Base-by-base conservation (phyloP, 1,140 invertebrate species). In the Drosophila orosa region DNA sequence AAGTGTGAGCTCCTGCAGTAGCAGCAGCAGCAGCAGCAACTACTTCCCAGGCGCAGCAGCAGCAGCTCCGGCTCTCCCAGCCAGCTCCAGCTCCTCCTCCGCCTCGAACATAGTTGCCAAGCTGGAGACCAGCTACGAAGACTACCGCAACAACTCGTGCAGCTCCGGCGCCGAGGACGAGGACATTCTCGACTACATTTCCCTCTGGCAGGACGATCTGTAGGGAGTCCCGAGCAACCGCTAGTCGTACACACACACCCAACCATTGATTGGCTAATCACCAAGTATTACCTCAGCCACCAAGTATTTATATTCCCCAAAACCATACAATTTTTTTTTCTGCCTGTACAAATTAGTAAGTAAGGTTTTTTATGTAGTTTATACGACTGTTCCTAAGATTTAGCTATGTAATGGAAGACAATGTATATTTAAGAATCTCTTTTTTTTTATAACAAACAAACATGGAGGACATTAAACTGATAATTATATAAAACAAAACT, bases 161-260 rank as follows among this genome's bases (percentile, higher is more conserved):
- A 90, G 82, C 29, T 87, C 84, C 0, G 85, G 87, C 0, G 72
- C 96, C 9, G 97, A 98, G 90, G 97, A 98, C 85, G 97, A 98
- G 89, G 97, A 98, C 83, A 94, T 98, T 2, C 94, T 98, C n/a
- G 97, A 98, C 87, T 97, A 96, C 67, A 97, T 98, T 81, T 96
- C 95, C 17, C 96, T 95, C 94, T 98, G 96, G 96, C 96, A 97
- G 92, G 94, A 95, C 80, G 87, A 91, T 39, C 66, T 80, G 15
- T 91, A 50, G 67, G 17, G 15, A 4, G 13, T 15, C 25, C 1
- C 3, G 3, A 10, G 17, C 40, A 61, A 35, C 39, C 45, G 73
- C 81, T 91, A 83, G 81, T 85, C 89, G 80, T 58, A 40, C 24
- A 45, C 56, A 44, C 42, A 44, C 56, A 44, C 37, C 77, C 27